phyloP scores from a whole-genome alignment of 2,888 invertebrate species.

The Baronia brevicornis region DNA sequence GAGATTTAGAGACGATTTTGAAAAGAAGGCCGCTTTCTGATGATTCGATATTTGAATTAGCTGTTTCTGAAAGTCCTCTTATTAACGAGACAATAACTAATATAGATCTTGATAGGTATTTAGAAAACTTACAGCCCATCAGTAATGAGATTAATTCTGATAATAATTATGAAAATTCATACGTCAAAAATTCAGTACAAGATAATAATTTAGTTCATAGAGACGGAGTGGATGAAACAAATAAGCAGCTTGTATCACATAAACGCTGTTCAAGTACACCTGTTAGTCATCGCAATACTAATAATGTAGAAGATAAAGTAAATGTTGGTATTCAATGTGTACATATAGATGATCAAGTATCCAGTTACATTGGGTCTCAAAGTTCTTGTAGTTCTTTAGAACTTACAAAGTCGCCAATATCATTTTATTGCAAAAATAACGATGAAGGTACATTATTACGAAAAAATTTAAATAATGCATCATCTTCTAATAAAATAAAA shows the following conservation, averaged over 20 bases:
- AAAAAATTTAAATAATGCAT: conserved; percentile 62
- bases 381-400: conserved; percentile 54
- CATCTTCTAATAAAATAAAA: conserved; percentile 59
- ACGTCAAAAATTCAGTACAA: conserved; percentile 25
- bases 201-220: conserved; percentile 10
- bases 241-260: conserved; percentile 22
- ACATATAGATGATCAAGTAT: conserved; percentile 39
- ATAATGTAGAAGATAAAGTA: conserved; percentile 27
- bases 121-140: conserved; percentile 78
- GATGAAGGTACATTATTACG: conserved; percentile 49
- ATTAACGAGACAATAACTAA: conserved; percentile 64
- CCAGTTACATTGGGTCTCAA: conserved; percentile 50
- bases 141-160: conserved; percentile 30
- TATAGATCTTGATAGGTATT: conserved; percentile 80
- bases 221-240: not conserved
- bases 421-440: conserved; percentile 65
- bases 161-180: conserved; percentile 24
- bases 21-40: conserved; percentile 85
- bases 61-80: conserved; percentile 73
- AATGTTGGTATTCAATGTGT: conserved; percentile 30
- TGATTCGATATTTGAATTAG: conserved; percentile 82
- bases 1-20: conserved; percentile 76
- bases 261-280: conserved; percentile 57
- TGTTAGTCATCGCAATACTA: conserved; percentile 33
- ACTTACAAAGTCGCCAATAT: conserved; percentile 54